Conservation (phyloP, 2,113 vertebrate species). For the Anarhynchus alexandrinus region DNA sequence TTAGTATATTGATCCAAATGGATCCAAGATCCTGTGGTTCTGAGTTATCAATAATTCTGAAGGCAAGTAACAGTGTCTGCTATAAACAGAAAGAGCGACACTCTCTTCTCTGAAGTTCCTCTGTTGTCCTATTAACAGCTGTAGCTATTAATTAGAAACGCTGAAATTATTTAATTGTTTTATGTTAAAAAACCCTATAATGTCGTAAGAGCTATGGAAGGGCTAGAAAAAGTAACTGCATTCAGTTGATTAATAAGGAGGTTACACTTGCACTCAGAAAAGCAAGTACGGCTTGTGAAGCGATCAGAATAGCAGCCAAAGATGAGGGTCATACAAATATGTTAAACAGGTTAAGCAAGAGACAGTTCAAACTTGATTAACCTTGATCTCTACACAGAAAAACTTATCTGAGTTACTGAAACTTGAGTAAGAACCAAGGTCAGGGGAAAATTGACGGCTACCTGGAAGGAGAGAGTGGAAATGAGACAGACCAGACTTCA, state of each 20-base stretch:
- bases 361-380: neutral
- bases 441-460: neutral
- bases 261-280: neutral
- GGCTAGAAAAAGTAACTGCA: neutral
- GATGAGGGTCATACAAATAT: neutral
- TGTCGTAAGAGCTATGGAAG: neutral
- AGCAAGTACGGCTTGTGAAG: neutral
- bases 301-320: neutral
- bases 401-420: neutral
- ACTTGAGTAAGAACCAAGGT: neutral
- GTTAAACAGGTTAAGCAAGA: neutral
- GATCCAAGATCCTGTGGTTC: neutral
- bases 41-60: neutral
- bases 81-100: neutral
- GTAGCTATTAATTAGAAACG: neutral
- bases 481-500: neutral
- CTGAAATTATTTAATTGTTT: neutral
- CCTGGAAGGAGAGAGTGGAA: neutral
- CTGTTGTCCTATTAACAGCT: neutral
- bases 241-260: neutral
- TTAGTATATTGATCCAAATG: neutral
- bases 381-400: neutral
- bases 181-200: neutral
- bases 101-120: neutral
- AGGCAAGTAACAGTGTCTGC: neutral